Percentiles rank a stretch among this genome's conserved stretches.
Conservation (phyloP, 2,888 invertebrate genomes). For the Chrysotoxum bicinctum region DNA sequence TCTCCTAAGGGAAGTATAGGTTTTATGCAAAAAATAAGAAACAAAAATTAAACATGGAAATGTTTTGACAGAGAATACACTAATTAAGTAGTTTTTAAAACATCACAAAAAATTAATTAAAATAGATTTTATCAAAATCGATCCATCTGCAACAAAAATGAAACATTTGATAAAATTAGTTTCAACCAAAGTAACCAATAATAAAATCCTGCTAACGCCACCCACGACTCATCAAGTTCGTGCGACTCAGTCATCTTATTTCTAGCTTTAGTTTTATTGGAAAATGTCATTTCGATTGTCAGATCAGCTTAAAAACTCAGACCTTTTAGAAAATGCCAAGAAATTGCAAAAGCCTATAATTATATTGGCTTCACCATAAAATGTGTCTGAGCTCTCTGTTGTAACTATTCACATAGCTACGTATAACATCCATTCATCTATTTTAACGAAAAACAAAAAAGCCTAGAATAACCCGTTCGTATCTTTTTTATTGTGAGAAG, state of each 20-base stretch:
- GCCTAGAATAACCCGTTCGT: slow-evolving; percentile 63
- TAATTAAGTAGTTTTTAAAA: too few relatives aligned
- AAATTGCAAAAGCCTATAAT: slow-evolving; percentile 18
- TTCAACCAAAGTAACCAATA: too few relatives aligned
- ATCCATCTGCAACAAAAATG: not conserved
- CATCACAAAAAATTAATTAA: not conserved
- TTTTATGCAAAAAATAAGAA: not conserved
- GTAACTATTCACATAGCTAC: too few relatives aligned
- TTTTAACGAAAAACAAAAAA: not conserved
- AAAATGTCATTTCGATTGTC: slow-evolving; percentile 20
- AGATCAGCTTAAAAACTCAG: not conserved
- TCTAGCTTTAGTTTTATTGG: too few relatives aligned
- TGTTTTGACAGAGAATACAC: too few relatives aligned
- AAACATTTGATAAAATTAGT: too few relatives aligned
- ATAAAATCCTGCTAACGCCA: too few relatives aligned
- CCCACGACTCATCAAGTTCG: not conserved
- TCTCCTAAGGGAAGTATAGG: not conserved
- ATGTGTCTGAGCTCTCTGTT: not conserved
- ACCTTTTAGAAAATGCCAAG: not conserved
- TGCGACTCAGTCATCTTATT: too few relatives aligned
- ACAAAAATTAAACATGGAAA: not conserved
- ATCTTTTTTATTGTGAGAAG: slow-evolving; percentile 23
- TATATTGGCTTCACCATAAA: not conserved
- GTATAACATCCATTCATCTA: slow-evolving; percentile 9
- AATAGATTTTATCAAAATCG: not conserved